Evolutionary conservation across 2,888 invertebrate species (phyloP), one percentile per base, ranked within the genome.

Genomic region (Branchipolynoe longqiensis): DNA sequence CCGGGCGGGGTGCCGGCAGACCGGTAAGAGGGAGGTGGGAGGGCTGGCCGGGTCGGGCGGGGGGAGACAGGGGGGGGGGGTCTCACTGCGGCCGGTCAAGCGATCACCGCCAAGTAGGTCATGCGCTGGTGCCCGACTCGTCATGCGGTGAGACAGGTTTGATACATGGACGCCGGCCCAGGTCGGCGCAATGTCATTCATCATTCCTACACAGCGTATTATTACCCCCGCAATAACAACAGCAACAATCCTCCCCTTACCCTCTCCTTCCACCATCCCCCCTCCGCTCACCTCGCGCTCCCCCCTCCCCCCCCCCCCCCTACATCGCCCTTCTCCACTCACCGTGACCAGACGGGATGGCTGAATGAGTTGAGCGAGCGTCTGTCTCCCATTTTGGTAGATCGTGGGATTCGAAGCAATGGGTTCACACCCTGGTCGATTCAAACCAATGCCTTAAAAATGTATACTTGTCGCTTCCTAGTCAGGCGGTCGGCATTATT

Each of bases 111-210:
- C 69, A 69, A 69, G 69, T 69, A 36, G 69, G 69, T 69, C 69
- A 36, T 69, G 38, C 36, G 38, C 14, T 69, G 38, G 64, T 18
- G n/a, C n/a, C n/a, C 18, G 69, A 38, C 33, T 69, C 69, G 38
- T 31, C 69, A 33, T 3, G 36, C 33, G 38, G 12, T 38, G 69
- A 69, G 36, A 69, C 38, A 4, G 38, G 36, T 31, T n/a, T 69
- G 69, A 69, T 69, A 31, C 69, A 69, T 69, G 69, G 69, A 33
- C 69, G 2, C 22, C 36, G 69, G 64, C 2, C 69, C 12, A 38
- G 69, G 69, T 69, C 69, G 38, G 8, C n/a, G 22, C 69, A 14
- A 1, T 69, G 69, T n/a, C 38, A 69, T 69, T 69, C 69, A 38
- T 69, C 69, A 38, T 33, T 22, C 62, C n/a, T n/a, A 14, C 1